These are phyloP conservation scores for Brotula barbata DNA, from an alignment of 2,797 vertebrate genomes.

Conservation along the genomic window DNA sequence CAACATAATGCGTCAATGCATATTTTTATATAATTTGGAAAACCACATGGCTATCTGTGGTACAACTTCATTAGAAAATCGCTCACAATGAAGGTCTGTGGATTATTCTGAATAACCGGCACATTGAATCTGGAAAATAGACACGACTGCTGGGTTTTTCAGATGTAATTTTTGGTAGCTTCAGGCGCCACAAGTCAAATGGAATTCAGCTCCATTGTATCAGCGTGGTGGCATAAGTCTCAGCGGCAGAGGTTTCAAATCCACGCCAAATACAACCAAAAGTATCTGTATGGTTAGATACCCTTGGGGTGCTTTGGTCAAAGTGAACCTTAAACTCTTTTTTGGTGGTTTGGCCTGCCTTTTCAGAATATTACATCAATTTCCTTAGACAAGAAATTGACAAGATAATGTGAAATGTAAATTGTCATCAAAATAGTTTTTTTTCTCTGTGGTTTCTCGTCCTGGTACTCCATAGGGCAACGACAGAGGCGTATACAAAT, in stretches of 20 bases:
- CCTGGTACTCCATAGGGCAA: no score
- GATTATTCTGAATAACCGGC: no score
- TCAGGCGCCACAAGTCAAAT: constrained; percentile 22
- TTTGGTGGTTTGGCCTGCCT: not conserved
- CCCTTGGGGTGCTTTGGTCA: not conserved
- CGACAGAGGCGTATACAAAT: not conserved
- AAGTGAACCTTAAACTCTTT: not conserved
- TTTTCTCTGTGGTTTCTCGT: no score
- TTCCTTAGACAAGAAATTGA: not conserved
- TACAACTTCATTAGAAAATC: no score
- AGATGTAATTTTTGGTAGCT: not conserved
- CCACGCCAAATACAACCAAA: not conserved
- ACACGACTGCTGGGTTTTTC: not conserved
- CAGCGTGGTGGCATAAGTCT: not conserved
- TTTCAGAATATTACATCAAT: constrained; percentile 1
- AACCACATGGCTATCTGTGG: not conserved
- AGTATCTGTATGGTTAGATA: not conserved
- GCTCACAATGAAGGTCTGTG: no score
- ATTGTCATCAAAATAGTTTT: not conserved
- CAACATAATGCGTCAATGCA: not conserved
- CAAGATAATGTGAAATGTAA: not conserved
- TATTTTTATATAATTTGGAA: constrained; percentile 5
- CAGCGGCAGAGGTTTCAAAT: not conserved
- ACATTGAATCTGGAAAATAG: no score
- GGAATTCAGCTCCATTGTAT: constrained; percentile 22